These are phyloP conservation scores for Delia radicum DNA, from an alignment of 1,140 invertebrate genomes.

Conservation along the genomic window DNA sequence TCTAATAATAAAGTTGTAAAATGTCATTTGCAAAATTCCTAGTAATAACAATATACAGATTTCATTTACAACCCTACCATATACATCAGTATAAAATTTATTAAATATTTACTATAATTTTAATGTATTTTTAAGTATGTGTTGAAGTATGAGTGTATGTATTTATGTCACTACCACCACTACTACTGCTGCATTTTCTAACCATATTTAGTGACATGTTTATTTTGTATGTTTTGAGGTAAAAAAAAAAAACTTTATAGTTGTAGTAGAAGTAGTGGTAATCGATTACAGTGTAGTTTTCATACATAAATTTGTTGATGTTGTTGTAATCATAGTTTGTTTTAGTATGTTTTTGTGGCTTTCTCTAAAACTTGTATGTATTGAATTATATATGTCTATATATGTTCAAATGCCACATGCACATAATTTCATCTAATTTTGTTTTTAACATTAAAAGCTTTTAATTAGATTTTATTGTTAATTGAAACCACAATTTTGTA, in stretches of 20 bases:
- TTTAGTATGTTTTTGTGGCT: background rate
- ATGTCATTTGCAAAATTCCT: too few relatives aligned
- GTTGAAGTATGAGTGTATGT: background rate
- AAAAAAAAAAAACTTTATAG: background rate
- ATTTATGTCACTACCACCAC: background rate
- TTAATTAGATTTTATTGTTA: constrained; percentile 2
- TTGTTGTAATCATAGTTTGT: constrained; percentile 1
- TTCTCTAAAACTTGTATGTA: background rate
- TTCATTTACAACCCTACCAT: too few relatives aligned
- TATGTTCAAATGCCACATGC: background rate
- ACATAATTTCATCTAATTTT: background rate
- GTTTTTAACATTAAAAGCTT: background rate
- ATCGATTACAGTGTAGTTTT: background rate
- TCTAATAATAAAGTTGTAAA: too few relatives aligned
- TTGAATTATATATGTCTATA: background rate
- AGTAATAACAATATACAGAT: too few relatives aligned
- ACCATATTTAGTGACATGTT: background rate
- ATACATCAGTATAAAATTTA: too few relatives aligned
- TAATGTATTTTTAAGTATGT: constrained; percentile 2
- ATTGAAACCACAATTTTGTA: background rate
- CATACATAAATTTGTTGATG: background rate
- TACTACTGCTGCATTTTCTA: background rate
- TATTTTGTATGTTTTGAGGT: background rate
- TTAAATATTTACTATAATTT: background rate
- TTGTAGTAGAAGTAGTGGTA: background rate